Conservation (phyloP, 2,113 vertebrate genomes). For the Sarotherodon lohbergeri region DNA sequence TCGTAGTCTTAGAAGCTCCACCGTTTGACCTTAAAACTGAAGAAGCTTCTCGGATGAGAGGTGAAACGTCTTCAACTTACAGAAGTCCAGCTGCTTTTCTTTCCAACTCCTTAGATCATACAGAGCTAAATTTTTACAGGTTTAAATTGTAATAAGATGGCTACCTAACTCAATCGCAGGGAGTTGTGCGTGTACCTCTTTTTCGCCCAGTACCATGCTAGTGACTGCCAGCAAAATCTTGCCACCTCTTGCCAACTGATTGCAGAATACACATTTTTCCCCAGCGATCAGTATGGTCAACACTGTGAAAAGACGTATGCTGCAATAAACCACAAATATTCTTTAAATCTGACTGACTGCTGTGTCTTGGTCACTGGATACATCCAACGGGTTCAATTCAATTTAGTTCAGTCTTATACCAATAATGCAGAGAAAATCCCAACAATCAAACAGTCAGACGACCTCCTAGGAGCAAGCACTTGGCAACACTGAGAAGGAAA, state of each 20-base stretch:
- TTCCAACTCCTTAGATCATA: background rate
- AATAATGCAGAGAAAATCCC: background rate
- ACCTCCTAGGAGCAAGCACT: background rate
- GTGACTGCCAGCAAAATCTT: background rate
- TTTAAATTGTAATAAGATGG: background rate
- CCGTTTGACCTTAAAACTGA: background rate
- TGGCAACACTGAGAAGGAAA: background rate
- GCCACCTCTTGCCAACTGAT: background rate
- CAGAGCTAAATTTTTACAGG: background rate
- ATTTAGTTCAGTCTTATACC: background rate
- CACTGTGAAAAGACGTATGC: fast-evolving
- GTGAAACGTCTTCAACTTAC: background rate
- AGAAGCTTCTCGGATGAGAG: background rate
- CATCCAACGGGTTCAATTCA: fast-evolving
- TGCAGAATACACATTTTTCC: fast-evolving
- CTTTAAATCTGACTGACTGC: background rate
- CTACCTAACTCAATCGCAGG: background rate
- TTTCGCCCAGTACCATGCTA: background rate
- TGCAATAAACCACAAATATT: background rate
- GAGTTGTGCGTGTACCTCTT: background rate
- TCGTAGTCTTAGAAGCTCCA: background rate
- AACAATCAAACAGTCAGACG: background rate
- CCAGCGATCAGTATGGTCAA: background rate
- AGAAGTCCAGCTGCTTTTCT: background rate
- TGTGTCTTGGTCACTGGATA: background rate